phyloP scores from a whole-genome alignment of 2,888 invertebrate species.

The Oegoconia quadripuncta region DNA sequence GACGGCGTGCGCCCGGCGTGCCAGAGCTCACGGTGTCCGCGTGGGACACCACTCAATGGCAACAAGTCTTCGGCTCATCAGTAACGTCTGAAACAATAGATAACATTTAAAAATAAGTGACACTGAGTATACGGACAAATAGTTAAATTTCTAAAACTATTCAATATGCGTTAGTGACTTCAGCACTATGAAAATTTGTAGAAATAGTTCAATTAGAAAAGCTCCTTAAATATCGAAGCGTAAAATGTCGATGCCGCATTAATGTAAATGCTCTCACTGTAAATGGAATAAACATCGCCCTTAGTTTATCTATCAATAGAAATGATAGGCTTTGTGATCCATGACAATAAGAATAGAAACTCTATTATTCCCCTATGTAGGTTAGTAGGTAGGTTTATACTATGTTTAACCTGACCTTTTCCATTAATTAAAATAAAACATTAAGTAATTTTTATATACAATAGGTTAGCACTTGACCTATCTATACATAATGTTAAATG shows the following conservation, averaged over 20 bases:
- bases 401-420: no score
- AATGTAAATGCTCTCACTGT: slow-evolving; percentile 25
- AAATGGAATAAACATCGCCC: slow-evolving; percentile 19
- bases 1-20: slow-evolving; percentile 61
- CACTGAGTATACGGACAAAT: background rate
- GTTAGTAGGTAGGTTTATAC: background rate
- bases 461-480: no score
- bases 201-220: slow-evolving; percentile 18
- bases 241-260: slow-evolving; percentile 21
- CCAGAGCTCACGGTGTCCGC: slow-evolving; percentile 70
- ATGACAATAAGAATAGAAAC: slow-evolving; percentile 18
- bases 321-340: slow-evolving; percentile 25
- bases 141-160: no score
- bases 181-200: no score
- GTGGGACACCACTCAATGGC: slow-evolving; percentile 34
- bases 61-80: slow-evolving; percentile 46
- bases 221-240: slow-evolving; percentile 23
- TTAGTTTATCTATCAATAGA: slow-evolving; percentile 27
- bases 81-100: slow-evolving; percentile 55
- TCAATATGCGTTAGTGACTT: no score
- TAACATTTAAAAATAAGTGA: no score
- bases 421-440: no score
- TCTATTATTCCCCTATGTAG: background rate
- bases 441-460: no score
- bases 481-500: no score